Evolutionary conservation across 1,140 invertebrate species (phyloP).

Genomic region (Caerostris darwini): DNA sequence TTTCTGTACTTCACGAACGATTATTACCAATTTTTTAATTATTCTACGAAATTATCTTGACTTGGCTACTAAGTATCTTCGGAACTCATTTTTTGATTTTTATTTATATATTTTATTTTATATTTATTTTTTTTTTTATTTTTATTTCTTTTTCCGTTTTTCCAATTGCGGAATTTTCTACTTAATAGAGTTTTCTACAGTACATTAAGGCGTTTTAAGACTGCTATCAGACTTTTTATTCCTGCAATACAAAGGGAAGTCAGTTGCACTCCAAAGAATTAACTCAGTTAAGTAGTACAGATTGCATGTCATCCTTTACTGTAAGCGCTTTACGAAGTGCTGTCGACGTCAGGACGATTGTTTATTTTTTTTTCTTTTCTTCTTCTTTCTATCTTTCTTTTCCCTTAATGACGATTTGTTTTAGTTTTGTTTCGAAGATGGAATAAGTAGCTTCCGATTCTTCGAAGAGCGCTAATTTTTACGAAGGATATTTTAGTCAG

Average conservation of each 20-base stretch:
- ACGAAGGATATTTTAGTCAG: conserved; percentile 37
- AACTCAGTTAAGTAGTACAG: conserved; percentile 58
- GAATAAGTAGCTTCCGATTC: conserved; percentile 47
- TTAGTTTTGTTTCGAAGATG: conserved; percentile 34
- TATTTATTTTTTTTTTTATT: neutral
- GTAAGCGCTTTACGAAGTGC: conserved; percentile 55
- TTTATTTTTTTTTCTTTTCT: conserved; percentile 26
- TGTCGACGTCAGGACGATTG: conserved; percentile 39
- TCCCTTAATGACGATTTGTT: conserved; percentile 61
- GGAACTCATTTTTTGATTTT: neutral
- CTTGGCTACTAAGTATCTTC: conserved; percentile 18
- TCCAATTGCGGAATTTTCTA: neutral
- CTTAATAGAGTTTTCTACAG: conserved; percentile 45
- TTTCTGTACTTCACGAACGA: neutral
- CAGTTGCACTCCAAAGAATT: conserved; percentile 50
- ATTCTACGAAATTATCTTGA: neutral
- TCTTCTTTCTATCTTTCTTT: neutral
- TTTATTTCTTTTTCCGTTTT: neutral
- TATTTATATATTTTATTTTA: neutral
- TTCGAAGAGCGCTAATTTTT: conserved; percentile 38
- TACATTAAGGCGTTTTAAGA: conserved; percentile 63
- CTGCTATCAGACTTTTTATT: conserved; percentile 54
- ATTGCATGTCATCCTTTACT: conserved; percentile 55
- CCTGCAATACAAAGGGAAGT: neutral
- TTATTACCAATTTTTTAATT: conserved; percentile 42